Evolutionary conservation across 2,888 invertebrate genomes (phyloP), one percentile per base, ranked within the genome.

Genomic region (Acronicta leporina): DNA sequence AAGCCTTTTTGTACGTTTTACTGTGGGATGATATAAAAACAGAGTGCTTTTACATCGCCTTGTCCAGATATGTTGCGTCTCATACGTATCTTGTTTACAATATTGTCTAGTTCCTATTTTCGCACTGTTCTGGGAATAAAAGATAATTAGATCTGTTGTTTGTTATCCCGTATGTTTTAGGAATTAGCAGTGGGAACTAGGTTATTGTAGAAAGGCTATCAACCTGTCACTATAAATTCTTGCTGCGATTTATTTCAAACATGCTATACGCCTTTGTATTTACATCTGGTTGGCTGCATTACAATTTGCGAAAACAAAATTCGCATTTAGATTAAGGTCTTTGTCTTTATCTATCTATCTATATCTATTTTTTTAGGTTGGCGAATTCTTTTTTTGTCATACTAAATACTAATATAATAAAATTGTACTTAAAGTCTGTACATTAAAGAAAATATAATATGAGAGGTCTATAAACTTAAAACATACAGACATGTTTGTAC

Each of bases 171-270:
- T n/a, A 4, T 11, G 42, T 35, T 71, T 58, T 33, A 53, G 13
- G 45, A 44, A 41, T 46, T 40, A 25, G 11, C 48, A 53, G 42
- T 66, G 49, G 27, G 68, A 58, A 72, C 59, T 68, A 73, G 73
- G 49, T 46, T 58, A 43, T 52, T 50, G 49, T 53, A 25, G 16
- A 47, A 25, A 53, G 52, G 45, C 30, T 48, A 52, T 49, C 52
- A 72, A 58, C 45, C 44, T 43, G 68, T 72, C 52, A 25, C 52
- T 53, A 73, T 72, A 67, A 67, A 52, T 68, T 47, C 2, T 53
- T 38, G 16, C 42, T n/a, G 46, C 20, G 40, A 66, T 66, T 72
- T 53, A 66, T 72, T 71, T 40, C 41, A 41, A 71, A 51, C 42
- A 30, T 25, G 57, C 15, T 51, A 41, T 45, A 30, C 44, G 20